Percentiles rank a stretch among this genome's conserved stretches.
phyloP scores from a whole-genome alignment of 2,113 vertebrate genomes.

The Myrmecobius fasciatus region DNA sequence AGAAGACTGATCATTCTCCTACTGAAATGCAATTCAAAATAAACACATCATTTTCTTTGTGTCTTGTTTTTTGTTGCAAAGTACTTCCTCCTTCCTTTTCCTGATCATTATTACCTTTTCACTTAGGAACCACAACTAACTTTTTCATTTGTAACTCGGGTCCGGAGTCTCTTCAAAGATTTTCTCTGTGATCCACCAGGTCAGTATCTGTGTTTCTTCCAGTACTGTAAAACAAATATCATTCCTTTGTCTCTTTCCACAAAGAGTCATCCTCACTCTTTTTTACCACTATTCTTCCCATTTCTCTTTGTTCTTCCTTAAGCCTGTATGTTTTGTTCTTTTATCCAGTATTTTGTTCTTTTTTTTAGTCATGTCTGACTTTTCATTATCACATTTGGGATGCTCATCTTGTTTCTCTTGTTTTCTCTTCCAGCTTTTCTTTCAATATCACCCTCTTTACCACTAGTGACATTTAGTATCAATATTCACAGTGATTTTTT shows the following conservation, averaged over 20 bases:
- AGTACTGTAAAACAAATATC: not conserved
- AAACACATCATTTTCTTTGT: not conserved
- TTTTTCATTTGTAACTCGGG: not conserved
- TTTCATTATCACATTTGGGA: not conserved
- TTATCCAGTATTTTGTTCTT: not conserved
- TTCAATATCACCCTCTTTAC: not conserved
- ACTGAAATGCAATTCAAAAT: not conserved
- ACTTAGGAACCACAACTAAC: not conserved
- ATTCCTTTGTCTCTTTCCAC: not conserved
- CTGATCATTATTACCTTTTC: slow-evolving; percentile 35
- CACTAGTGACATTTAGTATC: not conserved
- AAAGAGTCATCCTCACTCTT: not conserved
- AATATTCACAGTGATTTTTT: not conserved
- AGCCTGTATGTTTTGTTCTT: not conserved
- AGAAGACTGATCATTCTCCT: not conserved
- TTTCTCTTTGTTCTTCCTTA: not conserved
- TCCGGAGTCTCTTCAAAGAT: not conserved
- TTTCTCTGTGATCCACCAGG: slow-evolving; percentile 5
- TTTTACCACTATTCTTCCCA: not conserved
- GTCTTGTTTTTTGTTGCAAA: not conserved
- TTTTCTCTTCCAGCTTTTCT: not conserved
- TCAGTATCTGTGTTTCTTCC: not conserved
- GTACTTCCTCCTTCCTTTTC: slow-evolving; percentile 51
- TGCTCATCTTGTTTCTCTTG: not conserved
- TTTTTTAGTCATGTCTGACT: no score